A percentile compares a stretch with the other conserved stretches of the same genome.
phyloP scores from a whole-genome alignment of 2,113 vertebrate genomes.

The Eubucco bourcierii region DNA sequence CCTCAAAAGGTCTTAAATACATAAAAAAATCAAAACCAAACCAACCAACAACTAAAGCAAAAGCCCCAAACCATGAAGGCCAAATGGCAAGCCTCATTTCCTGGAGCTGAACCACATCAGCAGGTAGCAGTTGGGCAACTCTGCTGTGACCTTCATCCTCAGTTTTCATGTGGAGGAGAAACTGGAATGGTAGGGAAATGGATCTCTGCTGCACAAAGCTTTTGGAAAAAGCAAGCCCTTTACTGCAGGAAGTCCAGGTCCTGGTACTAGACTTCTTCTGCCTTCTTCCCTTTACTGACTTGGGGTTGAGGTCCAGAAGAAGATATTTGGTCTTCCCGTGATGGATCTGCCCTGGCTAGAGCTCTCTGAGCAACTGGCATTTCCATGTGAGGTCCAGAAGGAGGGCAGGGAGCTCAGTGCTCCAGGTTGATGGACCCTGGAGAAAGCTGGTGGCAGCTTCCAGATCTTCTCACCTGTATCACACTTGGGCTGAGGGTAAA shows the following conservation, averaged over 20 bases:
- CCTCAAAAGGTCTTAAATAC: background rate
- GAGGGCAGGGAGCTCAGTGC: background rate
- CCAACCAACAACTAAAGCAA: background rate
- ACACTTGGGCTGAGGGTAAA: background rate
- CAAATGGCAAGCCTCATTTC: background rate
- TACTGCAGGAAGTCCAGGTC: background rate
- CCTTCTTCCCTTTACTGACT: background rate
- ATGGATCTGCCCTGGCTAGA: background rate
- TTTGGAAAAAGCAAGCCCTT: background rate
- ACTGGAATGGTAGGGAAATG: background rate
- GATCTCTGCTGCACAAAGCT: background rate
- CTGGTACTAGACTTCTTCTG: background rate
- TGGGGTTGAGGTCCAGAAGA: background rate
- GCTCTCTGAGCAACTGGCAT: background rate
- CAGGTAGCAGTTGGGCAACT: background rate
- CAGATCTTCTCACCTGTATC: background rate
- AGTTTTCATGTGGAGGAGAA: background rate
- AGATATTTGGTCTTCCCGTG: rapidly evolving
- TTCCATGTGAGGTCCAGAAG: background rate
- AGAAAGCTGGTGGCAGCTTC: background rate
- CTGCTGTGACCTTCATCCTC: background rate
- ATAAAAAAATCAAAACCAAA: background rate
- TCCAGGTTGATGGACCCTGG: background rate
- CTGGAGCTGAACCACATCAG: background rate
- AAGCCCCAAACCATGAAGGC: background rate